These are phyloP conservation scores for Syndactyla subalaris DNA, from an alignment of 2,797 vertebrate species.

Conservation along the genomic window DNA sequence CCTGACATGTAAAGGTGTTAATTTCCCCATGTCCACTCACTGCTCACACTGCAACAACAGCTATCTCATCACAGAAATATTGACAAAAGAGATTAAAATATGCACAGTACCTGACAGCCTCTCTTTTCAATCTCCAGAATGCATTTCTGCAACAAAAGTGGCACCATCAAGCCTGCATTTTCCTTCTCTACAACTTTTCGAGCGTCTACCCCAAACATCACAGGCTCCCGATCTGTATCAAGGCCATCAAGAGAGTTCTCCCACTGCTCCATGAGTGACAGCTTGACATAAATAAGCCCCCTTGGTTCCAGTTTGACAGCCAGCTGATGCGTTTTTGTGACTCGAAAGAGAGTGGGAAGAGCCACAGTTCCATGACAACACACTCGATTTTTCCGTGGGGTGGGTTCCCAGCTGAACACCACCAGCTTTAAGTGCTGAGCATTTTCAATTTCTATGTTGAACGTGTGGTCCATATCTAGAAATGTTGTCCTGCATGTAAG, in stretches of 20 bases:
- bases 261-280: constrained; percentile 95
- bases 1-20: neutral
- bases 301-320: constrained; percentile 94
- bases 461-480: constrained; percentile 97
- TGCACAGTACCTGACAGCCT: constrained; percentile 90
- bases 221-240: constrained; percentile 78
- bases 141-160: constrained; percentile 93
- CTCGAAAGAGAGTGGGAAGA: constrained; percentile 91
- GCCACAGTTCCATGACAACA: constrained; percentile 95
- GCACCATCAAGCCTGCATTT: constrained; percentile 88
- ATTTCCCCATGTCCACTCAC: neutral
- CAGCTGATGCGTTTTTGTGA: constrained; percentile 89
- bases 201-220: constrained; percentile 92
- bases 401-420: constrained; percentile 97
- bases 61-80: neutral
- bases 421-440: constrained; percentile 97
- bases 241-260: constrained; percentile 90
- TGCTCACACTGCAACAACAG: neutral
- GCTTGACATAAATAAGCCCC: constrained; percentile 95
- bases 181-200: constrained; percentile 92
- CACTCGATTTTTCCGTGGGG: constrained; percentile 87
- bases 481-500: constrained; percentile 92
- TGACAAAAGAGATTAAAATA: neutral
- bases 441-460: constrained; percentile 98
- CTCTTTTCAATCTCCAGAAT: constrained; percentile 95